Base-by-base conservation (phyloP, 2,888 invertebrate genomes). In the Mycalesis mineus region DNA sequence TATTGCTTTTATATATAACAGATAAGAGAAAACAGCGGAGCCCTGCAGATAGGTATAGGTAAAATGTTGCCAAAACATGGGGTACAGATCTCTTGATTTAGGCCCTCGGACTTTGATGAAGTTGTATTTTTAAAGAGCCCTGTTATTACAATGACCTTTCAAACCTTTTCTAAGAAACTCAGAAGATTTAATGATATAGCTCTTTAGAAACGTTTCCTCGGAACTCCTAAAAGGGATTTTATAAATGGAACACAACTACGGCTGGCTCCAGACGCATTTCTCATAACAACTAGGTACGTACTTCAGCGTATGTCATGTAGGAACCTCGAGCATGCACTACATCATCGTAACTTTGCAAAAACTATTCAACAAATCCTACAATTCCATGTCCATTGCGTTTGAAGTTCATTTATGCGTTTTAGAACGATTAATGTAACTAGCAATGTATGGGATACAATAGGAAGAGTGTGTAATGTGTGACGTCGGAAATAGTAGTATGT, bases 361-460 rank as follows among this genome's bases (percentile, higher is more conserved):
- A 39, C 17, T 15, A 15, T 11, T 14, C 6, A 7, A 33, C 7
- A 47, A 15, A 41, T 6, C 8, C 0, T n/a, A n/a, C 9, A 1
- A 13, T 47, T 29, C 8, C n/a, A 7, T n/a, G 39, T 62, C 42
- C 60, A 62, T 62, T 64, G 59, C 60, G 31, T 13, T 28, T 33
- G 11, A 36, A n/a, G 17, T 9, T 13, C 13, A n/a, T 5, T 9
- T 39, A 2, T n/a, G 1, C 36, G 22, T 36, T 40, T 51, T 37
- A 17, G 29, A 39, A 31, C 15, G 44, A 36, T 15, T 11, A 22
- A 14, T 13, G 6, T 8, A 58, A 37, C 14, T 41, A 54, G 59
- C 60, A 58, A 58, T 64, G 60, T 49, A 58, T 45, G 47, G 0
- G 22, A 29, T 48, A 22, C 29, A 41, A 22, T 11, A 41, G 15